A percentile compares a stretch with the other conserved stretches of the same genome.
phyloP scores from a whole-genome alignment of 2,113 vertebrate species.

The Tragelaphus scriptus region DNA sequence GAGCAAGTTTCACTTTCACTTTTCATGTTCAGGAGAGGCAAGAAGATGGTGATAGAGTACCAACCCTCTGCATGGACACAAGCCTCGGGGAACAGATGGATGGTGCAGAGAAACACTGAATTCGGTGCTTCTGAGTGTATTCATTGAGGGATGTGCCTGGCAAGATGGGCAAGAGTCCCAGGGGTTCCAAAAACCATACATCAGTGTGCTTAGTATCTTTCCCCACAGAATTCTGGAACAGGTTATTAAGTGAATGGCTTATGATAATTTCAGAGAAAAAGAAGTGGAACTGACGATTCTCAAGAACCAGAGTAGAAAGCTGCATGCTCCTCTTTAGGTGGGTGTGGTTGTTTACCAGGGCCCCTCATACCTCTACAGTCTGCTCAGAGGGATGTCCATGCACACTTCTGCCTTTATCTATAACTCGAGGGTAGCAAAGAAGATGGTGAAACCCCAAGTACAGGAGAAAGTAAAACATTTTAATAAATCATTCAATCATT shows the following conservation, averaged over 20 bases:
- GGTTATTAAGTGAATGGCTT: background rate
- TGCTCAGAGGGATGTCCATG: background rate
- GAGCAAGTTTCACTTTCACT: fast-evolving
- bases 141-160: background rate
- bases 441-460: background rate
- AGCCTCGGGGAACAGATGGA: background rate
- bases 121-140: background rate
- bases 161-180: background rate
- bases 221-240: background rate
- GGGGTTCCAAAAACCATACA: background rate
- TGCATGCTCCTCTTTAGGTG: background rate
- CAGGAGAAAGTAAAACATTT: background rate
- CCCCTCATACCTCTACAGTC: background rate
- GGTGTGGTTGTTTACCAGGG: background rate
- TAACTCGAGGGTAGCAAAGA: background rate
- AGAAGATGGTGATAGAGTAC: background rate
- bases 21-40: background rate
- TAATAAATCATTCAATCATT: background rate
- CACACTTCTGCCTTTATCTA: background rate
- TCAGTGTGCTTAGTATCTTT: background rate
- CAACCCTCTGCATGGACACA: background rate
- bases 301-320: background rate
- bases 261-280: background rate
- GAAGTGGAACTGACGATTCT: background rate
- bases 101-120: background rate